Evolutionary conservation across 2,113 vertebrate genomes (phyloP), one percentile per base, ranked within the genome.

Genomic region (Nanorana parkeri): DNA sequence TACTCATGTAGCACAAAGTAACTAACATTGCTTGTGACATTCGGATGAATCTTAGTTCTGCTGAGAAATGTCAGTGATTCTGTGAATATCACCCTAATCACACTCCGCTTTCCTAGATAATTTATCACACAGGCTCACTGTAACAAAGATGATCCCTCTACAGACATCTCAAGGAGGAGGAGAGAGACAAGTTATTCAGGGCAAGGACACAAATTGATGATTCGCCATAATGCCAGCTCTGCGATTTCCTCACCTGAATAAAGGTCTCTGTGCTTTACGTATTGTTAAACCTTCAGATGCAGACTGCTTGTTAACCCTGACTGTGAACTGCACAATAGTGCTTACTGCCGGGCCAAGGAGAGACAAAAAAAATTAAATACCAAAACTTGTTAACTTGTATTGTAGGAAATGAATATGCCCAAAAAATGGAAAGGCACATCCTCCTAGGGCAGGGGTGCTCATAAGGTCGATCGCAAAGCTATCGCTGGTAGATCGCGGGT

Each of bases 41-140:
- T 66, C 21, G 26, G 69, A 21, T 75, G 67, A 68, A 60, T 67
- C 61, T 32, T 66, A 47, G 36, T 36, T 66, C 36, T 67, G 41
- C 74, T 52, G 68, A 73, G 80, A 85, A 85, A 85, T 85, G 79
- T 85, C 84, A 85, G 80, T 78, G 80, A 78, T 66, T 85, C 80
- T 78, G 80, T 71, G 84, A 85, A 78, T 60, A 66, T 67, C 36
- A 47, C 66, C 47, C 32, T 63, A 65, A 74, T 85, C 75, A 78
- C 61, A 58, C 74, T 85, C 54, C 67, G 74, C 61, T 60, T 28
- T 73, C 61, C 68, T 26, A 61, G 63, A 61, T 78, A 78, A 85
- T 85, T 78, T 78, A 85, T 78, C 79, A 85, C 80, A 83, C 24
- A 52, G 23, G 17, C 55, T 47, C 21, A 4, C 71, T 24, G 69